A percentile compares a stretch with the other conserved stretches of the same genome.
These are phyloP conservation scores for Rhopilema esculentum DNA, from an alignment of 30 jellyfish, hydroid and myxozoan species.

Conservation along the genomic window DNA sequence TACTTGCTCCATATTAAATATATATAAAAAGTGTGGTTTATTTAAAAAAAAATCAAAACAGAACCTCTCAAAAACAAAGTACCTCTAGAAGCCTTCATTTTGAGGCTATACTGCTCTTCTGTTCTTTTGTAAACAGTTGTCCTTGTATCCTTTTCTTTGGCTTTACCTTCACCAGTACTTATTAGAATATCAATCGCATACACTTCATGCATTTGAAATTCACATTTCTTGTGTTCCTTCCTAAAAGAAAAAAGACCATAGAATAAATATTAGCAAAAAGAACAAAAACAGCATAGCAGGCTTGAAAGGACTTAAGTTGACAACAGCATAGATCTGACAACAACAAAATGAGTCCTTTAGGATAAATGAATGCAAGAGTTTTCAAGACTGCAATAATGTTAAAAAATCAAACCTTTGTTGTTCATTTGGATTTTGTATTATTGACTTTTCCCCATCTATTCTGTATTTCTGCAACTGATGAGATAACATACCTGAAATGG, in stretches of 20 bases:
- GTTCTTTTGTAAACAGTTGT: conserved; percentile 95
- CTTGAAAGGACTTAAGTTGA: no score
- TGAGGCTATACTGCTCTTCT: conserved; percentile 83
- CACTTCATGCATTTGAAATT: conserved; percentile 94
- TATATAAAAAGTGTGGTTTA: no score
- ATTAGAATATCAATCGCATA: conserved; percentile 91
- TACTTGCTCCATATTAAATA: no score
- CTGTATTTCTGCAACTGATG: conserved; percentile 83
- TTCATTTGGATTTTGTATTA: conserved; percentile 94
- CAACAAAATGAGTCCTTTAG: no score
- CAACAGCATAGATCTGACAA: no score
- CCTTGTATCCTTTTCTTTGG: conserved; percentile 92
- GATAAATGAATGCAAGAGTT: background rate
- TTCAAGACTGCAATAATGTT: background rate
- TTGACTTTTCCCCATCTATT: conserved; percentile 95
- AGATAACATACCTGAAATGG: conserved; percentile 88
- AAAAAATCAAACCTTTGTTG: conserved; percentile 87
- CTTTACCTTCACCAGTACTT: conserved; percentile 97
- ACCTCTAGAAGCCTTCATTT: conserved; percentile 98
- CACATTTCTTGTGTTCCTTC: conserved; percentile 95
- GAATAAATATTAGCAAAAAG: no score
- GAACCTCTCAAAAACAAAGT: background rate
- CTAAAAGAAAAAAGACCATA: conserved; percentile 27
- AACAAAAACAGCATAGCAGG: no score
- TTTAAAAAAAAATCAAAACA: background rate